These are phyloP conservation scores for Chloropsis cyanopogon DNA, from an alignment of 2,113 vertebrate genomes.

Conservation along the genomic window DNA sequence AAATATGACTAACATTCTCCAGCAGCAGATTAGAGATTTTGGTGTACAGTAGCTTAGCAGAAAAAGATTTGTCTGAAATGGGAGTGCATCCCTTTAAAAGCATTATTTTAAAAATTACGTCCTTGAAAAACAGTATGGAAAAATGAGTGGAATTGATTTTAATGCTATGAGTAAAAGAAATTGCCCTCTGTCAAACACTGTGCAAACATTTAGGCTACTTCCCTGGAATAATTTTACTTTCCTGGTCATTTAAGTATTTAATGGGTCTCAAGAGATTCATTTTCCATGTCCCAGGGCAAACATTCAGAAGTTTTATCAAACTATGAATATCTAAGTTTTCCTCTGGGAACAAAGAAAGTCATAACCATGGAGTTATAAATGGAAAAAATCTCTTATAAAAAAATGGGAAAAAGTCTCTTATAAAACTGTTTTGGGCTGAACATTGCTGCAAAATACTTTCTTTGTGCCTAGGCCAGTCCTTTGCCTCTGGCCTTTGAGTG, in stretches of 20 bases:
- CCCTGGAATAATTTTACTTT: background rate
- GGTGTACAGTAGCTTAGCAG: background rate
- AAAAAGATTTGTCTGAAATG: background rate
- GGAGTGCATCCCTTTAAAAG: background rate
- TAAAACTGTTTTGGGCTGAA: background rate
- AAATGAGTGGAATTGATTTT: background rate
- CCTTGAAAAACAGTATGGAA: background rate
- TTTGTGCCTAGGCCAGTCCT: background rate
- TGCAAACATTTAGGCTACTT: background rate
- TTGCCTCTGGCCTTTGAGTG: background rate
- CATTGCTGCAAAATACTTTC: background rate
- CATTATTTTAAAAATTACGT: background rate
- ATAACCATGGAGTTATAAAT: background rate
- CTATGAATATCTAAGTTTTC: background rate
- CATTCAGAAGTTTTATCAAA: background rate
- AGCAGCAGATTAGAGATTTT: background rate
- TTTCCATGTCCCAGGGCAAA: background rate
- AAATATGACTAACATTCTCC: background rate
- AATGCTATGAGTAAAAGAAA: background rate
- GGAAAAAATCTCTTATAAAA: background rate
- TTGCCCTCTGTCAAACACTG: background rate
- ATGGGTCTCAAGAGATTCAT: background rate
- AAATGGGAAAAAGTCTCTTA: background rate
- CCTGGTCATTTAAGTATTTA: background rate
- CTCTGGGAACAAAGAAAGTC: background rate